phyloP scores from a whole-genome alignment of 2,888 invertebrate genomes.

The Laothoe populi region DNA sequence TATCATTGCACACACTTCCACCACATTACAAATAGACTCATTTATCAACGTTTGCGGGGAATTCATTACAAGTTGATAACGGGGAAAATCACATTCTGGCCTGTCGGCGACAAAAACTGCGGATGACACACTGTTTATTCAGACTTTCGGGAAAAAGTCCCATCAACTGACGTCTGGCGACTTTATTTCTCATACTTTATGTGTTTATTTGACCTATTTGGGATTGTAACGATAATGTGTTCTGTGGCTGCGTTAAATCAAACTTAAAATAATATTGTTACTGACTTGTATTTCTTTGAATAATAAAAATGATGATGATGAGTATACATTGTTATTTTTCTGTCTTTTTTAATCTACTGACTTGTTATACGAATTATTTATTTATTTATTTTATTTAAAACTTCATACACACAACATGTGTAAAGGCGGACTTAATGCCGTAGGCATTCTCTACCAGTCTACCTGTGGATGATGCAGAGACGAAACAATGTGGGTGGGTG shows the following conservation, averaged over 20 bases:
- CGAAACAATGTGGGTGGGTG: too few species aligned
- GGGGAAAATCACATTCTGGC: constrained; percentile 9
- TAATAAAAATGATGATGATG: too few species aligned
- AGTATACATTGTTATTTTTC: too few species aligned
- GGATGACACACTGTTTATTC: constrained; percentile 8
- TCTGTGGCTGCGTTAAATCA: not conserved
- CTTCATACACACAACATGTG: too few species aligned
- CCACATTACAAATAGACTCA: not conserved
- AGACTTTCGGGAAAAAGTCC: not conserved
- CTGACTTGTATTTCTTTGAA: too few species aligned
- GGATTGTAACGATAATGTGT: not conserved
- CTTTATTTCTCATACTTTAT: constrained; percentile 3
- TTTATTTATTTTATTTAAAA: too few species aligned
- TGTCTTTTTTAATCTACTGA: too few species aligned
- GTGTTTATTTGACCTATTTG: constrained; percentile 2
- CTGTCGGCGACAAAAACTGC: constrained; percentile 13
- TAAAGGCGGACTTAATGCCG: too few species aligned
- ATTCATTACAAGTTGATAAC: constrained; percentile 19
- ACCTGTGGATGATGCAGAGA: too few species aligned
- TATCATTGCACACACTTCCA: not conserved
- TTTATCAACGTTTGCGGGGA: constrained; percentile 4
- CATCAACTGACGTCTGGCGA: not conserved
- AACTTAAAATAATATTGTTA: too few species aligned
- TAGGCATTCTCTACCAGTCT: too few species aligned
- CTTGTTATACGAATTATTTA: too few species aligned